Conservation (phyloP, 2,113 vertebrate species). For the Heliornis fulica region DNA sequence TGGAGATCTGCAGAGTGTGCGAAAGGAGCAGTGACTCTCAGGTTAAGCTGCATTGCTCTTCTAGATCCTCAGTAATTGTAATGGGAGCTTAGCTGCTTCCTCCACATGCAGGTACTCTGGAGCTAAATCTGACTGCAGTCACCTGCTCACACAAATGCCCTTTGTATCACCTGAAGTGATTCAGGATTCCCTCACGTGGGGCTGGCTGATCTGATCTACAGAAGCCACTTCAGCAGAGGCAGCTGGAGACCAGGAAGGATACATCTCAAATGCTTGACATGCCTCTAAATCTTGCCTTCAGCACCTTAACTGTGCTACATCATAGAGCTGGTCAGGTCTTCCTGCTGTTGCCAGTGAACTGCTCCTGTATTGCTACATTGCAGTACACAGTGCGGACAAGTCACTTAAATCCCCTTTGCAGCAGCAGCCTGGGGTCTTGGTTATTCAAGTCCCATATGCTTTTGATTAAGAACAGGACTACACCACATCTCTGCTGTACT, state of each 20-base stretch:
- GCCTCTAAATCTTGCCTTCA: neutral
- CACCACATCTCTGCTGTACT: accelerated
- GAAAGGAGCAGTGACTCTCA: neutral
- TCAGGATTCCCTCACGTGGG: accelerated
- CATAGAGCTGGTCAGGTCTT: neutral
- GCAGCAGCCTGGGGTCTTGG: neutral
- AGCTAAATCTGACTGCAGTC: neutral
- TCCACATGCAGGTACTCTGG: neutral
- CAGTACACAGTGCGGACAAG: neutral
- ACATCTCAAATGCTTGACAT: neutral
- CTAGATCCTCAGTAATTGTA: neutral
- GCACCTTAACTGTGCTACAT: neutral
- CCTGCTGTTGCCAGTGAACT: neutral
- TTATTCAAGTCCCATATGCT: neutral
- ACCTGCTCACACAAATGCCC: neutral
- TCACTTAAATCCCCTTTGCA: neutral
- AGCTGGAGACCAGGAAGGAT: neutral
- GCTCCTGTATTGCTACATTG: neutral
- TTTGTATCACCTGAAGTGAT: neutral
- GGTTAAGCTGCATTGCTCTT: neutral
- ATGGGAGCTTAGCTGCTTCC: neutral
- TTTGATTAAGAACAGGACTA: neutral
- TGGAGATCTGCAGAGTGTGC: neutral
- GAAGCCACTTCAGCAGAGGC: neutral
- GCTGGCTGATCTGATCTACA: neutral